Conservation (phyloP, 2,888 invertebrate genomes). For the Mythimna pallens region DNA sequence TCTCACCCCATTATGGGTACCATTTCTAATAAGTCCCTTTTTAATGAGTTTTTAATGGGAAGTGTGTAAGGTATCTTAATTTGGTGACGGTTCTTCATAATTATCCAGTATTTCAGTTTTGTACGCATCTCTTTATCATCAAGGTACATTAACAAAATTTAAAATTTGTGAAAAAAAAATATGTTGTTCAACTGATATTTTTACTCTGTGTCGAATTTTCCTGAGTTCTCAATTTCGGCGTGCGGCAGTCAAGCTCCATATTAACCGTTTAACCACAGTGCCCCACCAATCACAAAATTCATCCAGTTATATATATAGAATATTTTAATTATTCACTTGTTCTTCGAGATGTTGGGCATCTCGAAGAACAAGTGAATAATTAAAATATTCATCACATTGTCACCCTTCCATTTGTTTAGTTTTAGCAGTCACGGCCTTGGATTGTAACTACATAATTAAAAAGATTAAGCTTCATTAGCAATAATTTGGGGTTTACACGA, state of each 20-base stretch:
- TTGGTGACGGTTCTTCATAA: slow-evolving; percentile 3
- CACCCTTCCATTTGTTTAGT: slow-evolving; percentile 13
- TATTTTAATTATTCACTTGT: too few species aligned
- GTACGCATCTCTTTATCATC: neutral
- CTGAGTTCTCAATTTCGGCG: slow-evolving; percentile 44
- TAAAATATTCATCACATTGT: slow-evolving; percentile 51
- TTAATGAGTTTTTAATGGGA: slow-evolving; percentile 50
- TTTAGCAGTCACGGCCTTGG: neutral
- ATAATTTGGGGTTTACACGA: too few species aligned
- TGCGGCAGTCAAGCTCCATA: slow-evolving; percentile 56
- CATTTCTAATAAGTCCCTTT: slow-evolving; percentile 51
- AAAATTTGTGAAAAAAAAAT: neutral
- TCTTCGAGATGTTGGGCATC: too few species aligned
- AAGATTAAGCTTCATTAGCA: neutral
- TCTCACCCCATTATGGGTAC: slow-evolving; percentile 52
- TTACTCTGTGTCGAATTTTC: slow-evolving; percentile 34
- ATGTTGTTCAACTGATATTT: slow-evolving; percentile 15
- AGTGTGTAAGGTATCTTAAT: slow-evolving; percentile 15
- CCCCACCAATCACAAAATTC: slow-evolving; percentile 61
- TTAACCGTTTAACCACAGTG: slow-evolving; percentile 65
- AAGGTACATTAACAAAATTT: neutral
- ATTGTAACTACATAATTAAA: neutral
- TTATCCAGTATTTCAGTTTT: neutral
- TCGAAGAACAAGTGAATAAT: slow-evolving; percentile 46
- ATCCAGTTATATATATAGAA: too few species aligned